Base-by-base conservation (phyloP, 2,888 invertebrate species). In the Mesorhabditis spiculigera region DNA sequence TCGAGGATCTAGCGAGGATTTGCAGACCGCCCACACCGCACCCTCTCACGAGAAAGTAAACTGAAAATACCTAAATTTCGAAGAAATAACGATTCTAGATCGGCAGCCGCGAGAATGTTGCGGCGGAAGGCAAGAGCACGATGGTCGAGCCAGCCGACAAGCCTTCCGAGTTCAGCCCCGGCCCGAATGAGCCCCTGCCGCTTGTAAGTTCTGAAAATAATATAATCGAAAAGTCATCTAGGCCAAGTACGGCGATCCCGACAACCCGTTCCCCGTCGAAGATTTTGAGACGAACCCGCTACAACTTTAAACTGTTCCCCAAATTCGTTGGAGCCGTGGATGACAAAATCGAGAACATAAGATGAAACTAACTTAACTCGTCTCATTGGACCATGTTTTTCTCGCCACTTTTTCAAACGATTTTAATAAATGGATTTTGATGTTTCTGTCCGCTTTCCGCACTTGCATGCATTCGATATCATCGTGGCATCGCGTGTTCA, bases 201-300 rank as follows among this genome's bases (percentile, higher is more conserved):
- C 58, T 13, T 10, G 58, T 50, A 50, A 13, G 58, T 50, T 10
- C 8, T 50, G 10, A 50, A 10, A 10, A 50, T 13, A 8, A 8
- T 50, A 10, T 2, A 10, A 10, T 13, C 8, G 63, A 28, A 63
- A 8, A 28, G 16, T 16, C 41, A 63, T n/a, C 41, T n/a, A 63
- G 63, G 63, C 10, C 63, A 63, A 13, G 6, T 63, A 8, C 41
- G n/a, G 10, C 61, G 67, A 41, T 28, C 6, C 13, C 28, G 41
- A 50, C 16, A 71, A 68, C 61, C 68, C 68, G n/a, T 71, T 71
- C 66, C 68, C 71, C 8, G 44, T 63, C 5, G 70, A 70, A 28
- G 10, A 28, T 13, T 70, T 70, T 65, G n/a, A 43, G 16, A 63
- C 64, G 5, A 67, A 67, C 41, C 70, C 67, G n/a, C 45, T 68